Evolutionary conservation across 35 echinoderm and acorn worm genomes (phyloP).

Genomic region (Apostichopus californicus): DNA sequence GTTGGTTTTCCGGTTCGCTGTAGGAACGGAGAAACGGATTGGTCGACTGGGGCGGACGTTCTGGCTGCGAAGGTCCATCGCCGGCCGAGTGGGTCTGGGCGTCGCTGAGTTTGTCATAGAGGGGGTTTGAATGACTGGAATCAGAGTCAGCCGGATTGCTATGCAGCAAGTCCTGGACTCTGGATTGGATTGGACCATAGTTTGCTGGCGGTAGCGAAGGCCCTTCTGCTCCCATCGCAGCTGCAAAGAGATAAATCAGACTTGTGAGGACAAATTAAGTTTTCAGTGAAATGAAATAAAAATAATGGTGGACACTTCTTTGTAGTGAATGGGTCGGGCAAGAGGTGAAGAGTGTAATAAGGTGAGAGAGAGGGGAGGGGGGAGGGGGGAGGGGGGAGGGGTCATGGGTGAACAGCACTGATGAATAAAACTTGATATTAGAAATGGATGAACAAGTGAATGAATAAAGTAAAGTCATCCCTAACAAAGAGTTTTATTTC

Average conservation of each 20-base stretch:
- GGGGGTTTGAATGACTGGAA: slow-evolving; percentile 62
- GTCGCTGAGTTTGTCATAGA: slow-evolving; percentile 66
- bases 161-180: not conserved
- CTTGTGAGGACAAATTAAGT: too few relatives aligned
- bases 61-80: not conserved
- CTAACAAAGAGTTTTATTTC: too few relatives aligned
- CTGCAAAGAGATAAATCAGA: not conserved
- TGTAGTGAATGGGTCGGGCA: too few relatives aligned
- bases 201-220: slow-evolving; percentile 19
- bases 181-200: not conserved
- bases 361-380: too few relatives aligned
- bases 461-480: too few relatives aligned
- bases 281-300: too few relatives aligned
- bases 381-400: too few relatives aligned
- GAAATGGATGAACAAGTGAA: too few relatives aligned
- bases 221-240: slow-evolving; percentile 9
- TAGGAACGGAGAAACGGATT: slow-evolving; percentile 84
- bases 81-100: slow-evolving; percentile 51
- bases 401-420: too few relatives aligned
- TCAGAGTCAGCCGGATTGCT: not conserved
- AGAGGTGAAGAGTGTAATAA: too few relatives aligned
- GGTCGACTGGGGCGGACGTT: slow-evolving; percentile 25
- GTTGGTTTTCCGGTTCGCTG: slow-evolving; percentile 56
- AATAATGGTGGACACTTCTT: too few relatives aligned
- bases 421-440: too few relatives aligned